A percentile compares a stretch with the other conserved stretches of the same genome.
Evolutionary conservation across 2,113 vertebrate genomes (phyloP).

Genomic region (Chaetops frenatus): DNA sequence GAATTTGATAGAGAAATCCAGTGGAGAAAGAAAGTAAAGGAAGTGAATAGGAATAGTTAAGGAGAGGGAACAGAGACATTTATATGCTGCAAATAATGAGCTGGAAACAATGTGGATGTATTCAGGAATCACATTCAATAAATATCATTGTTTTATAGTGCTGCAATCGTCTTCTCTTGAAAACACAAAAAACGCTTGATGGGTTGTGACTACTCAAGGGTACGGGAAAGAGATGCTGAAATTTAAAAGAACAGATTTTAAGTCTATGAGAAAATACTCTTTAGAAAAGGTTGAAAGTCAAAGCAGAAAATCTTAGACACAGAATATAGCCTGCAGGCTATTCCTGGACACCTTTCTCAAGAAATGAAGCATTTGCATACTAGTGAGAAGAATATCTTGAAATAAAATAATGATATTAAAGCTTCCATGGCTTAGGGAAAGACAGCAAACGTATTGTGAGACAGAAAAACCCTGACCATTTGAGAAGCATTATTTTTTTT

Average conservation of each 20-base stretch:
- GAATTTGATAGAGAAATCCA: not conserved
- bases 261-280: not conserved
- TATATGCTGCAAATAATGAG: not conserved
- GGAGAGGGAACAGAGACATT: not conserved
- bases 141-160: not conserved
- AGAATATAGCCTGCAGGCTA: not conserved
- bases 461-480: accelerated
- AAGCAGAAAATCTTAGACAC: not conserved
- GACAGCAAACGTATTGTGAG: not conserved
- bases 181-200: not conserved
- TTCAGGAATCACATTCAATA: not conserved
- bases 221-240: not conserved
- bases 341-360: not conserved
- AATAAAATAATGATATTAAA: not conserved
- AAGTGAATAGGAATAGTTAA: not conserved
- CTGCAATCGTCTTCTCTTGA: not conserved
- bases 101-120: not conserved
- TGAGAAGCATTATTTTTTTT: not conserved
- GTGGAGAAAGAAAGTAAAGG: not conserved
- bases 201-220: not conserved
- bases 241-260: not conserved
- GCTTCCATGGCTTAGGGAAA: not conserved
- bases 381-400: not conserved
- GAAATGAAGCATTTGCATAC: not conserved
- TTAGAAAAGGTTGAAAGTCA: not conserved